These are phyloP conservation scores for Athripsodes cinereus DNA, from an alignment of 2,888 invertebrate genomes.

Conservation along the genomic window DNA sequence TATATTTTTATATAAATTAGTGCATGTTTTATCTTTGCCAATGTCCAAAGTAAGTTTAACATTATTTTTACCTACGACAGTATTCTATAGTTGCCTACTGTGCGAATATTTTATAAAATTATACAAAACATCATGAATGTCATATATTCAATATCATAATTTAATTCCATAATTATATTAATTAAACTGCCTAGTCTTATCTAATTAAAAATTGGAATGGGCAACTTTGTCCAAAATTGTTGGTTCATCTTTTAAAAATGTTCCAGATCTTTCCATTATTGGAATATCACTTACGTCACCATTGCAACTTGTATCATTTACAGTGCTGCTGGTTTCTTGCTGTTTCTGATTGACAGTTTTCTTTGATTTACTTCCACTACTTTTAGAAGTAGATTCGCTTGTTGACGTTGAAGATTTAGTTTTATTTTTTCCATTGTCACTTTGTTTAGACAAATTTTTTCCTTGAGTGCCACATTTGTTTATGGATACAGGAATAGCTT, in stretches of 20 bases:
- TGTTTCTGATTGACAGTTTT: too few species aligned
- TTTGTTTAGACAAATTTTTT: not conserved
- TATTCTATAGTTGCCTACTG: too few species aligned
- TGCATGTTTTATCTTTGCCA: too few species aligned
- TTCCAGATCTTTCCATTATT: conserved; percentile 58
- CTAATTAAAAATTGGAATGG: not conserved
- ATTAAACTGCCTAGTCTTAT: too few species aligned
- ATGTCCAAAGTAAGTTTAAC: too few species aligned
- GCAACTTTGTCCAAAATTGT: conserved; percentile 47
- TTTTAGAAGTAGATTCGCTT: not conserved
- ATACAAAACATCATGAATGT: not conserved
- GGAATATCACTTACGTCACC: conserved; percentile 8
- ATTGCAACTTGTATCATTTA: not conserved
- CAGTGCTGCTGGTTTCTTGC: not conserved
- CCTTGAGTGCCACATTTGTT: not conserved
- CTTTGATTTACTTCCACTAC: too few species aligned
- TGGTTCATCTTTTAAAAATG: conserved; percentile 70
- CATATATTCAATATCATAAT: too few species aligned
- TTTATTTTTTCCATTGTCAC: not conserved
- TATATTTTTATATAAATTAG: too few species aligned
- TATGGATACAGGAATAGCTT: not conserved
- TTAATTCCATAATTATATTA: too few species aligned
- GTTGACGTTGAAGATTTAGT: not conserved
- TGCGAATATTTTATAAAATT: not conserved
- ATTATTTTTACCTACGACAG: too few species aligned